Conservation (phyloP, 2,113 vertebrate species). For the Pteruthius melanotis region DNA sequence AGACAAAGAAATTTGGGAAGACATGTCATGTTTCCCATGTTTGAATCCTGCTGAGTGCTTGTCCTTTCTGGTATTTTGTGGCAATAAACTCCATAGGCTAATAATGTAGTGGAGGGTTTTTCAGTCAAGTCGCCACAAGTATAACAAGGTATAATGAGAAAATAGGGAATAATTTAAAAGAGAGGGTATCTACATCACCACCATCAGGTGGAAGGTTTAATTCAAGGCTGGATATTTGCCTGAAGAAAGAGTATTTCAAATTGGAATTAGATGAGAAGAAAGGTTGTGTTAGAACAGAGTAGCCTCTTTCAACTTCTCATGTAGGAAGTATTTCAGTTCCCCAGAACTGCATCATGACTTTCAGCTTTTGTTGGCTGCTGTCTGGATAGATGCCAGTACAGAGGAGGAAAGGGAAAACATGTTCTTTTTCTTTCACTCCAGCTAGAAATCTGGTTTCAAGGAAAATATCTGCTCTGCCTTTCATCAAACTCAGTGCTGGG, state of each 20-base stretch:
- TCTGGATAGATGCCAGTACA: background rate
- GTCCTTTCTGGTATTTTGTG: background rate
- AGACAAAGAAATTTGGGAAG: background rate
- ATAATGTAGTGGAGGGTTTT: background rate
- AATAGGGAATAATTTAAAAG: background rate
- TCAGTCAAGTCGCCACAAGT: background rate
- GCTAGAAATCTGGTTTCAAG: background rate
- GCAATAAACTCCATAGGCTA: background rate
- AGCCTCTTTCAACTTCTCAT: background rate
- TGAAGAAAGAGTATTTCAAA: background rate
- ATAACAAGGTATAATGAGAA: background rate
- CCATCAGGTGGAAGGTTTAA: background rate
- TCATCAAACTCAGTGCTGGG: background rate
- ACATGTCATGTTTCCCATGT: background rate
- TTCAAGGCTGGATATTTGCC: background rate
- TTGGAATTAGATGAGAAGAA: background rate
- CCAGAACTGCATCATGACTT: background rate
- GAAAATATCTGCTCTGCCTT: conserved; percentile 11
- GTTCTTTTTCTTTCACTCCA: background rate
- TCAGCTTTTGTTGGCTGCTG: background rate
- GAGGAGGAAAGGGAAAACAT: background rate
- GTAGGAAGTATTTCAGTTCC: background rate
- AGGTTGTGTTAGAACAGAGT: background rate
- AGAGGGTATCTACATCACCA: background rate
- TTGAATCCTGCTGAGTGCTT: background rate